Conservation (phyloP, 2,888 invertebrate species). For the Coelopa pilipes region DNA sequence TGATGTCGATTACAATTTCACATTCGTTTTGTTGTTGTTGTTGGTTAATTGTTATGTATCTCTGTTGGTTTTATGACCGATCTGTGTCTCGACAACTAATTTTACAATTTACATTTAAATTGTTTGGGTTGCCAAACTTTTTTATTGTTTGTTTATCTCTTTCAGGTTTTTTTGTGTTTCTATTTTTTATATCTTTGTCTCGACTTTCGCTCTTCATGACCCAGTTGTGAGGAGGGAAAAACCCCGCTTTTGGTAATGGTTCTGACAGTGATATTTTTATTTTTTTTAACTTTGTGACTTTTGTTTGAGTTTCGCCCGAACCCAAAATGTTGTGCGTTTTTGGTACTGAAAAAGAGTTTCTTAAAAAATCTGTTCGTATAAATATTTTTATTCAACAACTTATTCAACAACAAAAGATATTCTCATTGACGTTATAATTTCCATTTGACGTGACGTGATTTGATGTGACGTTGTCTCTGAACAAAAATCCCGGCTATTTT, state of each 20-base stretch:
- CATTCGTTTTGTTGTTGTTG: slow-evolving; percentile 25
- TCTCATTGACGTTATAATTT: no score
- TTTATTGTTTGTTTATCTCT: slow-evolving; percentile 9
- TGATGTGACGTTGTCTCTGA: no score
- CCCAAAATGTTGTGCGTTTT: neutral
- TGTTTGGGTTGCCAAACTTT: slow-evolving; percentile 8
- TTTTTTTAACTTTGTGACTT: neutral
- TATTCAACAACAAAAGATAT: neutral
- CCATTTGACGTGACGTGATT: no score
- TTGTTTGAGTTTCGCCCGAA: neutral
- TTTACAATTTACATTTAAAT: slow-evolving; percentile 19
- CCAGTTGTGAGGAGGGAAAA: slow-evolving; percentile 8
- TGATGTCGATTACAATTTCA: slow-evolving; percentile 2
- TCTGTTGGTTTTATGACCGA: neutral
- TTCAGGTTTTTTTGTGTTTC: neutral
- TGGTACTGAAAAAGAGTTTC: no score
- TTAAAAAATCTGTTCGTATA: neutral
- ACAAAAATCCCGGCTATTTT: no score
- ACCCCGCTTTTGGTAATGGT: neutral
- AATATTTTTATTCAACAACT: neutral
- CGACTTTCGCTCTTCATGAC: slow-evolving; percentile 18
- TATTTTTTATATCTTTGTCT: neutral
- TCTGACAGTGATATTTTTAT: neutral
- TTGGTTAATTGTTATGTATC: slow-evolving; percentile 10
- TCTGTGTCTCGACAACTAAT: slow-evolving; percentile 10